Conservation (phyloP, 2,113 vertebrate species). For the Sinocyclocheilus rhinocerous region DNA sequence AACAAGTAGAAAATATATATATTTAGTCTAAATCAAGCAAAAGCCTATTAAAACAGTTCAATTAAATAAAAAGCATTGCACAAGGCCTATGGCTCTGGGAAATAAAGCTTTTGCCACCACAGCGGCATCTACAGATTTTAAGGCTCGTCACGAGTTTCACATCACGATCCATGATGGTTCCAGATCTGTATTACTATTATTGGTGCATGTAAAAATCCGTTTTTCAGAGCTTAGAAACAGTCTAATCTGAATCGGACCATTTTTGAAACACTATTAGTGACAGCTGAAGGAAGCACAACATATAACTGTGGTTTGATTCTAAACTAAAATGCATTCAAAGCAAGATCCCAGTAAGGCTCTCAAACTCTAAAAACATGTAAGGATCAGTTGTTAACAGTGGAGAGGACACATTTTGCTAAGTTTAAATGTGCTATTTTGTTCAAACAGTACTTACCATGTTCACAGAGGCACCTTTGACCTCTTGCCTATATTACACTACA, state of each 20-base stretch:
- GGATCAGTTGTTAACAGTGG: constrained; percentile 5
- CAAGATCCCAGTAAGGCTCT: constrained; percentile 41
- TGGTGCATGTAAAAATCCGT: constrained; percentile 10
- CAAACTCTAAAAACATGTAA: constrained; percentile 31
- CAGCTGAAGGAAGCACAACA: constrained; percentile 22
- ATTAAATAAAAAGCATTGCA: constrained; percentile 72
- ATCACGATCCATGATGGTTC: constrained; percentile 49
- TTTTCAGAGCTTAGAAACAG: constrained; percentile 48
- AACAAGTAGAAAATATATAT: constrained; percentile 78
- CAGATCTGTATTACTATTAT: constrained; percentile 14
- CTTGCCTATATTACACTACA: constrained; percentile 47
- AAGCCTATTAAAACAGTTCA: constrained; percentile 66
- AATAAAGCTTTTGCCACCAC: constrained; percentile 62
- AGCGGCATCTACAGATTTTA: constrained; percentile 49
- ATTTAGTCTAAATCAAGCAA: constrained; percentile 71
- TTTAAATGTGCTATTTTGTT: constrained; percentile 39
- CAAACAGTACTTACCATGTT: constrained; percentile 50
- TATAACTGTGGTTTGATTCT: constrained; percentile 36
- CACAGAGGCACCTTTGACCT: constrained; percentile 38
- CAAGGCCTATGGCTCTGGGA: constrained; percentile 61
- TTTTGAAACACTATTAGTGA: constrained; percentile 40
- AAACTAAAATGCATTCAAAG: constrained; percentile 28
- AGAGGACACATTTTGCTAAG: constrained; percentile 21
- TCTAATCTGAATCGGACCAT: constrained; percentile 10
- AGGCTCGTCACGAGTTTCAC: constrained; percentile 50